Percentiles rank a stretch among this genome's conserved stretches.
Conservation (phyloP, 2,113 vertebrate species). For the Poecilia latipinna region DNA sequence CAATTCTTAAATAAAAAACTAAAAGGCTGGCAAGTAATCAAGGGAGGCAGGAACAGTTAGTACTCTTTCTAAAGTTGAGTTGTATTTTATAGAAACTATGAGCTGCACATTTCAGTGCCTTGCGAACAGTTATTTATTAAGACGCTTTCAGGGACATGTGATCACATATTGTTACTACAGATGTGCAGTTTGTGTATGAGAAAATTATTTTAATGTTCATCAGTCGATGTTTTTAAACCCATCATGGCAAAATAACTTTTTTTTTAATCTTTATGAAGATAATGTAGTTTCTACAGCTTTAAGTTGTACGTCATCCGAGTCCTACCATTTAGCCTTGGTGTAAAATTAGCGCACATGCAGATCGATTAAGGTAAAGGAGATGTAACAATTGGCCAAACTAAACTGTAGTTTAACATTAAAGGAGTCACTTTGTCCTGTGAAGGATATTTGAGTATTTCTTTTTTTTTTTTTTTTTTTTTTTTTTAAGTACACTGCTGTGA, state of each 20-base stretch:
- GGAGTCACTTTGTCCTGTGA: conserved; percentile 18
- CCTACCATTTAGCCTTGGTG: too few relatives aligned
- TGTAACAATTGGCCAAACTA: conserved; percentile 15
- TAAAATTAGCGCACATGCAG: too few relatives aligned
- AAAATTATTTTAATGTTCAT: conserved; percentile 24
- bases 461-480: conserved; percentile 2
- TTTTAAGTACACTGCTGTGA: conserved; percentile 5
- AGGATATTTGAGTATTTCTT: conserved; percentile 7
- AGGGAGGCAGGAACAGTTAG: conserved; percentile 17
- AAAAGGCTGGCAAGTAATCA: neutral
- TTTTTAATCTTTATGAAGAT: neutral
- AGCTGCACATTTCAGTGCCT: conserved; percentile 78
- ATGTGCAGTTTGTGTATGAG: conserved; percentile 38
- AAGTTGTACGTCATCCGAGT: too few relatives aligned
- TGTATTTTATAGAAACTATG: conserved; percentile 56
- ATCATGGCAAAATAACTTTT: conserved; percentile 17
- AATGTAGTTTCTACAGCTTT: neutral
- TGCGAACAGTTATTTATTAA: conserved; percentile 76
- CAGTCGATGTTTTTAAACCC: conserved; percentile 61
- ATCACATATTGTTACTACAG: conserved; percentile 60
- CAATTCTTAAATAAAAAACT: conserved; percentile 7
- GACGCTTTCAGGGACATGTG: conserved; percentile 76
- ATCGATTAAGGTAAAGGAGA: too few relatives aligned
- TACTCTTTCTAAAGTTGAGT: conserved; percentile 26
- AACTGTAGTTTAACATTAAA: conserved; percentile 31